A percentile compares a stretch with the other conserved stretches of the same genome.
Evolutionary conservation across 53 echinoderm and acorn worm species (phyloP).

Genomic region (Echinarachnius parma): DNA sequence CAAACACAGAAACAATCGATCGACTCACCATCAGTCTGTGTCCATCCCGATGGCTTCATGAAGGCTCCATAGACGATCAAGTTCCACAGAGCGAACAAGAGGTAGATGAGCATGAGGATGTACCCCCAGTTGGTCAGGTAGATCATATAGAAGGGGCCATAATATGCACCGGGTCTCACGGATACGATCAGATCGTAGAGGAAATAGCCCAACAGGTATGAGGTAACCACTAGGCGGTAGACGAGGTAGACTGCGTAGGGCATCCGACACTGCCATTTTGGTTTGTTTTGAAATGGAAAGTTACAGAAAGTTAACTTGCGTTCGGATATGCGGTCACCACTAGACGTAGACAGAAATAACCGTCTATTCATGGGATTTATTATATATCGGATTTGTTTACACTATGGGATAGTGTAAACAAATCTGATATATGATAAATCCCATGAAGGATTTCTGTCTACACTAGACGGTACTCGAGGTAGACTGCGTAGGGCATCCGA

Average conservation of each 20-base stretch:
- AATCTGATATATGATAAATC: too few relatives aligned
- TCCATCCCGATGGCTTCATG: neutral
- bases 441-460: too few relatives aligned
- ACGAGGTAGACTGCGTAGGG: conserved; percentile 16
- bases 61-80: neutral
- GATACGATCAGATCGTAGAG: neutral
- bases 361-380: too few relatives aligned
- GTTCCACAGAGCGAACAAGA: conserved; percentile 9
- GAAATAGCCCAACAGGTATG: conserved; percentile 37
- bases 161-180: neutral
- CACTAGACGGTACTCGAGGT: conserved; percentile 44
- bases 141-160: conserved; percentile 27
- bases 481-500: conserved; percentile 4
- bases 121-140: conserved; percentile 61
- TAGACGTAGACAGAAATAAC: too few relatives aligned
- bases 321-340: too few relatives aligned
- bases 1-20: too few relatives aligned
- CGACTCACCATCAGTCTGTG: too few relatives aligned
- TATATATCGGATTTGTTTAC: too few relatives aligned
- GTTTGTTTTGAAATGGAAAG: too few relatives aligned
- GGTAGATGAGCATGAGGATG: conserved; percentile 45
- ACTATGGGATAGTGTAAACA: too few relatives aligned
- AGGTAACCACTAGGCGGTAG: conserved; percentile 48
- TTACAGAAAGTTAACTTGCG: too few relatives aligned
- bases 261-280: conserved; percentile 7